These are phyloP conservation scores for Misgurnus mizolepis DNA, from an alignment of 2,113 vertebrate genomes.

Conservation along the genomic window DNA sequence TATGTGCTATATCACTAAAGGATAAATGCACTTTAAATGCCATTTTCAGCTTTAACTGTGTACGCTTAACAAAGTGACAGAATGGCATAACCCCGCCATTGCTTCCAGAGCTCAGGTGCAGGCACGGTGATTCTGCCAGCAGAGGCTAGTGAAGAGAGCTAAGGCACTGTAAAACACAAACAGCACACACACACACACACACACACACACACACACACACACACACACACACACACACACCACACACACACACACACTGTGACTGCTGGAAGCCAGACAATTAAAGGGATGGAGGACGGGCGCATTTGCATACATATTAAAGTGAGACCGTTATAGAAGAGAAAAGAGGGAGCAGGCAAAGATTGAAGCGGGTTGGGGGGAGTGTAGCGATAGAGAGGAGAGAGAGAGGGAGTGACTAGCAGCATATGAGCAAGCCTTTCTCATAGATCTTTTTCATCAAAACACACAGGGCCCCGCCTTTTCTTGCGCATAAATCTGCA, in stretches of 20 bases:
- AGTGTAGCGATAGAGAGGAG: conserved; percentile 31
- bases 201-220: conserved; percentile 49
- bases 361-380: conserved; percentile 37
- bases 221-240: conserved; percentile 53
- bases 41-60: conserved; percentile 48
- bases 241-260: conserved; percentile 52
- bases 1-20: conserved; percentile 29
- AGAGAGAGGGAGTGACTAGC: conserved; percentile 53
- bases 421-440: conserved; percentile 58
- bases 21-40: conserved; percentile 42
- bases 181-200: conserved; percentile 54
- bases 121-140: conserved; percentile 37
- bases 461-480: conserved; percentile 57
- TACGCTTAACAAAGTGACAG: conserved; percentile 42
- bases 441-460: conserved; percentile 64
- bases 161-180: conserved; percentile 57
- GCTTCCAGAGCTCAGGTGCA: conserved; percentile 28
- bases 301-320: conserved; percentile 70
- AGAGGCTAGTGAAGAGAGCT: conserved; percentile 40
- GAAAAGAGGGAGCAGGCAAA: conserved; percentile 54
- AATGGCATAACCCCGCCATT: conserved; percentile 20
- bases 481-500: conserved; percentile 62
- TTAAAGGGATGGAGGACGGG: conserved; percentile 61
- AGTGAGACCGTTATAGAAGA: conserved; percentile 64
- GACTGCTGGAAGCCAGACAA: conserved; percentile 65